Evolutionary conservation across 2,113 vertebrate species (phyloP).

Genomic region (Alligator mississippiensis): DNA sequence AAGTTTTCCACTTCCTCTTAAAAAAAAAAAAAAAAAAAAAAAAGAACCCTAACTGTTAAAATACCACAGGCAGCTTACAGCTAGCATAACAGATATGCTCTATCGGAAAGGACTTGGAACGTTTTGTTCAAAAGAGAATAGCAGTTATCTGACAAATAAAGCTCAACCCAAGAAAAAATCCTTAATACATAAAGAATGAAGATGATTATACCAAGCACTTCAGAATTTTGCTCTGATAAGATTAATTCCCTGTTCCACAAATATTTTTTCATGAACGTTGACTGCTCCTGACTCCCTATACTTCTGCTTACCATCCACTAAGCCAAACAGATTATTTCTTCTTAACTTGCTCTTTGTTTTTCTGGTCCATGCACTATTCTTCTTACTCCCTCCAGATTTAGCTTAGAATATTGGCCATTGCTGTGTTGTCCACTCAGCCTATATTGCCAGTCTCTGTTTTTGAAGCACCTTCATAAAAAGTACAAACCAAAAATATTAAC

Average conservation of each 20-base stretch:
- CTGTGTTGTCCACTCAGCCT: background rate
- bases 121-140: constrained; percentile 52
- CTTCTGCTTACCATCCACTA: background rate
- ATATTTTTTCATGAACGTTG: background rate
- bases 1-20: constrained; percentile 24
- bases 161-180: background rate
- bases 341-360: background rate
- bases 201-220: background rate
- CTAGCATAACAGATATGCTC: constrained; percentile 37
- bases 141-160: constrained; percentile 4
- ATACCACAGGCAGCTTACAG: background rate
- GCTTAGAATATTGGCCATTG: background rate
- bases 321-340: constrained; percentile 47
- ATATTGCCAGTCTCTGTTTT: background rate
- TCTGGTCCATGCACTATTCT: background rate
- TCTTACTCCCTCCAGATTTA: background rate
- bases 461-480: constrained; percentile 15
- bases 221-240: background rate
- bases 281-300: background rate
- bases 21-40: no score
- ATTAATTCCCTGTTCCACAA: background rate
- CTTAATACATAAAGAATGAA: background rate
- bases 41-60: background rate
- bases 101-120: constrained; percentile 22
- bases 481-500: constrained; percentile 41